A percentile compares a stretch with the other conserved stretches of the same genome.
Conservation (phyloP, 2,113 vertebrate genomes). For the Notothenia rossii region DNA sequence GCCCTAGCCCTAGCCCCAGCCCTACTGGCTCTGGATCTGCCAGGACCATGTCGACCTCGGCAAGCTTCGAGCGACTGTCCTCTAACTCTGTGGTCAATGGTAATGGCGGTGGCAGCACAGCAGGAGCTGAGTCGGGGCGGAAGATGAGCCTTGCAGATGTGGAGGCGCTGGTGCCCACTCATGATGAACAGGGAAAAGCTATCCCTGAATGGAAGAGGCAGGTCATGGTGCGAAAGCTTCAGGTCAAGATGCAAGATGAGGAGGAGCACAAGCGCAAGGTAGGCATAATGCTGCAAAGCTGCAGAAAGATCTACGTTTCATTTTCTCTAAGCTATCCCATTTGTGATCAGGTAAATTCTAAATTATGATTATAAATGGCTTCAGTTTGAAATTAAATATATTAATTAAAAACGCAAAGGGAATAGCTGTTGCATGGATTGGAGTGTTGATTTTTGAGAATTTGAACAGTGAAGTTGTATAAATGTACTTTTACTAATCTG, state of each 20-base stretch:
- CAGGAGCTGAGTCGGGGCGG: conserved; percentile 53
- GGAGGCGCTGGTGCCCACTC: conserved; percentile 91
- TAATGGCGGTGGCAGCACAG: conserved; percentile 51
- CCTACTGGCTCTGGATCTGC: conserved; percentile 68
- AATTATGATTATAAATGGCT: not conserved
- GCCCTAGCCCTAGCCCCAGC: conserved; percentile 66
- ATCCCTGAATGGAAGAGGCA: conserved; percentile 96
- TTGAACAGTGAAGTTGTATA: not conserved
- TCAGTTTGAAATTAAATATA: not conserved
- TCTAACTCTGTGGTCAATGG: conserved; percentile 86
- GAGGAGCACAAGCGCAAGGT: conserved; percentile 94
- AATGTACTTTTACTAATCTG: not conserved
- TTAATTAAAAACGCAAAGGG: conserved; percentile 41
- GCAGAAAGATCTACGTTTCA: not conserved
- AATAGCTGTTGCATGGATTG: conserved; percentile 51
- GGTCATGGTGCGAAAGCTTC: conserved; percentile 96
- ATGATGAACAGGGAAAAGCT: conserved; percentile 91
- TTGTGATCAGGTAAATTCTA: conserved; percentile 49
- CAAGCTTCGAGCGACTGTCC: conserved; percentile 80
- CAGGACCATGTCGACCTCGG: conserved; percentile 64
- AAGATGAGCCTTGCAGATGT: conserved; percentile 83
- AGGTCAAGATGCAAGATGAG: conserved; percentile 96
- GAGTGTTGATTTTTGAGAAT: conserved; percentile 43
- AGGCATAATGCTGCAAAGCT: conserved; percentile 51
- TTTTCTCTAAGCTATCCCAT: conserved; percentile 55